Base-by-base conservation (phyloP, 2,797 vertebrate genomes). In the Cyprinodon diabolis region DNA sequence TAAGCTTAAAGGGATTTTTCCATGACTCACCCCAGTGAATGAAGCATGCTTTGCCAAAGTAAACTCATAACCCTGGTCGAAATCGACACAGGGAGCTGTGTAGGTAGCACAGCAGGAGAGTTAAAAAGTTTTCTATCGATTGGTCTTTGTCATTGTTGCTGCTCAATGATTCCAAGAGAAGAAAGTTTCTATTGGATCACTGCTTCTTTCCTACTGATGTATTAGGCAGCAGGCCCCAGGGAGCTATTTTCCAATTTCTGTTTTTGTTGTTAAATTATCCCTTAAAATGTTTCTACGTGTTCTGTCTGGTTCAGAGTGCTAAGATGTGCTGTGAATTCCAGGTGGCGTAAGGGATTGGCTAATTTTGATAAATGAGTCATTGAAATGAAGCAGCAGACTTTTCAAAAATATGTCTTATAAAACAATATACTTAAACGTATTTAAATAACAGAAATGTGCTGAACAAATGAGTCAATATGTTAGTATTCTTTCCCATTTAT, bases 1-100 rank as follows among this genome's bases (percentile, higher is more conserved):
- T 70, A 78, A 75, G 84, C 86, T 89, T 84, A 86, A 84, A 90
- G 78, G 75, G 83, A 84, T 92, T 94, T 65, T 93, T 94, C 93
- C 91, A 90, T 91, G 89, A 86, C 81, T 89, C 70, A 75, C 74
- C 78, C 78, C 69, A 68, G 75, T 81, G 92, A 91, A 80, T 89
- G 87, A 81, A 90, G 82, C 79, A 67, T 77, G 76, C 63, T 71
- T 87, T 62, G 86, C 87, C 87, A 92, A 92, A 92, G 88, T 90
- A 83, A 77, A 85, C 63, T 77, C 78, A 86, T 87, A 86, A 82
- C 78, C 74, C 72, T 75, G 69, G 69, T 79, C 75, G 69, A 48
- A n/a, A 11, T 66, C n/a, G 74, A 74, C 78, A 63, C 7, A 49
- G 82, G 82, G 78, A 69, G 82, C 21, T 74, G 12, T 81, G 86